phyloP scores from a whole-genome alignment of 1,140 invertebrate species.

The Drosophila erecta region DNA sequence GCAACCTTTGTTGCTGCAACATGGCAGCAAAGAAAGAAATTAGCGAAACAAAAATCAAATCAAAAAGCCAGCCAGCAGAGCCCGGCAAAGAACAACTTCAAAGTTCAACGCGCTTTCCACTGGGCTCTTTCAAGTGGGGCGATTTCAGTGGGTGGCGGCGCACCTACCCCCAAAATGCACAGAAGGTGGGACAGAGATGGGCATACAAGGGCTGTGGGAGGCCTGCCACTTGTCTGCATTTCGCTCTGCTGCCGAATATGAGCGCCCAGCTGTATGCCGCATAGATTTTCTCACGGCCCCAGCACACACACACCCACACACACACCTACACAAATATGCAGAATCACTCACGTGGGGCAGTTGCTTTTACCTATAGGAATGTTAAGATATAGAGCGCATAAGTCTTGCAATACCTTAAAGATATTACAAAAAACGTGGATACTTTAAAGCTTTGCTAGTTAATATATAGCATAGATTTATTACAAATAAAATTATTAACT shows the following conservation, averaged over 20 bases:
- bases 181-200: not conserved
- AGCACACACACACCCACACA: conserved; percentile 24
- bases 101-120: conserved; percentile 70
- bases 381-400: not conserved
- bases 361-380: not conserved
- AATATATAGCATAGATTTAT: not conserved
- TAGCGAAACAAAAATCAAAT: conserved; percentile 22
- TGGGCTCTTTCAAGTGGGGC: conserved; percentile 5
- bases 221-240: conserved; percentile 42
- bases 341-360: not conserved
- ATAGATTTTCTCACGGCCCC: conserved; percentile 78
- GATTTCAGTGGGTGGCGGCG: not conserved
- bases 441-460: not conserved
- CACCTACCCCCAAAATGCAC: conserved; percentile 36
- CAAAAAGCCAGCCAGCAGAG: conserved; percentile 10
- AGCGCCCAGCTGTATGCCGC: conserved; percentile 80
- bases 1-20: conserved; percentile 57
- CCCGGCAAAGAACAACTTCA: conserved; percentile 39
- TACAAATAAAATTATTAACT: no score
- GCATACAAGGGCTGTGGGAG: not conserved
- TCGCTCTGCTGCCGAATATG: conserved; percentile 53
- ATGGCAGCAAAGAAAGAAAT: conserved; percentile 3
- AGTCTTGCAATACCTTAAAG: not conserved
- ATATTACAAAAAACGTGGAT: no score
- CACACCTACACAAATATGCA: not conserved